Conservation (phyloP, 92 coral and sea anemone species). For the Parazoanthus atlanticus region DNA sequence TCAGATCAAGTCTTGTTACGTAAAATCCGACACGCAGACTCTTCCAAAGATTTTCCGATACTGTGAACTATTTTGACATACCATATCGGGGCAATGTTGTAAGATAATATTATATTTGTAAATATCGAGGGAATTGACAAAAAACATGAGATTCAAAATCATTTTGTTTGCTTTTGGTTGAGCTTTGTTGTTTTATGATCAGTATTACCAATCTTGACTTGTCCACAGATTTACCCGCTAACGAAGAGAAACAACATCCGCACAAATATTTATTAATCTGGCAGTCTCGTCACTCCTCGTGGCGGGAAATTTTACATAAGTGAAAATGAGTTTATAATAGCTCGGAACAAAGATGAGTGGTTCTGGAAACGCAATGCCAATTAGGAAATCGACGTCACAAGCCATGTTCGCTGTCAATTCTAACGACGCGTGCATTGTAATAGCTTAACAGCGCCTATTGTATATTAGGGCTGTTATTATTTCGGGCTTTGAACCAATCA, state of each 20-base stretch:
- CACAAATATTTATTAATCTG: slow-evolving; percentile 10
- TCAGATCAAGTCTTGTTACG: background rate
- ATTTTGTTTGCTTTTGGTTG: slow-evolving; percentile 5
- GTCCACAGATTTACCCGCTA: background rate
- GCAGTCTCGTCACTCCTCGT: slow-evolving; percentile 3
- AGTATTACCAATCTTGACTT: background rate
- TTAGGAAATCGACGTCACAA: slow-evolving; percentile 46
- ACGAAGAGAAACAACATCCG: background rate
- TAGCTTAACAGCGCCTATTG: slow-evolving; percentile 40
- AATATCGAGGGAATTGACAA: slow-evolving; percentile 7
- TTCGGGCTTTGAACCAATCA: slow-evolving; percentile 76
- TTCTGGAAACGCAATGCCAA: slow-evolving; percentile 28
- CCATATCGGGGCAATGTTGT: background rate
- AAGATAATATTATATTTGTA: background rate
- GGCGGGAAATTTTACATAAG: slow-evolving; percentile 34
- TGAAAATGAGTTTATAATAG: slow-evolving; percentile 48
- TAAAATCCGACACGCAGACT: slow-evolving; percentile 2
- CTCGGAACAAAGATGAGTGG: slow-evolving; percentile 18
- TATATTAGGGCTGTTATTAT: slow-evolving; percentile 53
- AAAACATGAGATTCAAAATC: slow-evolving; percentile 18
- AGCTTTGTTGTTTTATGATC: background rate
- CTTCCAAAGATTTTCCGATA: background rate
- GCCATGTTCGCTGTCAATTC: slow-evolving; percentile 62
- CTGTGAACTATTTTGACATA: background rate
- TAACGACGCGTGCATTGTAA: slow-evolving; percentile 71